Evolutionary conservation across 2,113 vertebrate species (phyloP), one percentile per base, ranked within the genome.

Genomic region (Burhinus bistriatus): DNA sequence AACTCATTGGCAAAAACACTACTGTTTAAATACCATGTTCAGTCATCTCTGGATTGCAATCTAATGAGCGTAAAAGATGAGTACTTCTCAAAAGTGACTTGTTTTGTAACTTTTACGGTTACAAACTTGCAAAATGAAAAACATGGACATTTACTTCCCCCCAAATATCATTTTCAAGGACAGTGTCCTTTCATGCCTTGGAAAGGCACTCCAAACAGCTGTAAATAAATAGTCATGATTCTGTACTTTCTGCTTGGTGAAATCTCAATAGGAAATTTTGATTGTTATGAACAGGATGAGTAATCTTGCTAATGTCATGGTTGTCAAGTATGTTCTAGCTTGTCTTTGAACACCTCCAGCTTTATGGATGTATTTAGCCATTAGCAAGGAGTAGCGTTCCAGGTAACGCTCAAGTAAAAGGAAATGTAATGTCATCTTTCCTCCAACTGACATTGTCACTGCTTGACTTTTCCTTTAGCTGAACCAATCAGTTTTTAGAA

Each of bases 1-100:
- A 97, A 96, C 89, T 97, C 97, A 97, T 94, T 97, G 97, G 97
- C 96, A 97, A 97, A 97, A 97, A 89, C 96, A 97, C 91, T 96
- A 93, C 89, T 93, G 91, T 91, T 97, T 97, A 97, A 97, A 97
- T 97, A 97, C 70, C 97, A 97, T 95, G 81, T 96, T 97, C 93
- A 97, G 95, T 97, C 97, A 97, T 97, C 26, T 4, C 91, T 97
- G 97, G 95, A 96, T 97, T 95, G 97, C 95, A 97, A 87, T 96
- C 87, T 97, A 96, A 96, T 96, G 94, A 97, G 94, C 34, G 3
- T 96, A 95, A 94, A 95, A 93, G 87, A 94, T 82, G 83, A 97
- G 78, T 94, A 87, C 94, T 93, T 93, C 82, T 95, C 89, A 86
- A 87, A 96, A 97, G 71, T 95, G 78, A 89, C 84, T 96, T 83